Base-by-base conservation (phyloP, 2,113 vertebrate species). In the Ptychochromis oligacanthus region DNA sequence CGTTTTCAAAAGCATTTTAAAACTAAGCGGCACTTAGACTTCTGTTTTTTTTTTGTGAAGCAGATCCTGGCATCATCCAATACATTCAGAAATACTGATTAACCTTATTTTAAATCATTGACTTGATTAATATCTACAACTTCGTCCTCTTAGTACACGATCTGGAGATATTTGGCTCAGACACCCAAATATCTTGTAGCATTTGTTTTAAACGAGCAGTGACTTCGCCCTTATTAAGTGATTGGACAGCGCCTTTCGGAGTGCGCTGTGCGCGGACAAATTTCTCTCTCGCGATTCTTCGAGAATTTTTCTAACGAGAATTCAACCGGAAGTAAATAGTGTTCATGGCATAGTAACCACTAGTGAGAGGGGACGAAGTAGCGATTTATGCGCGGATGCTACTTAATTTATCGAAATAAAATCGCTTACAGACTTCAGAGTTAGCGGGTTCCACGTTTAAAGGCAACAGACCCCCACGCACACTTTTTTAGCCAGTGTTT, bases 261-360 rank as follows among this genome's bases (percentile, higher is more conserved):
- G 6, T 46, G 12, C 12, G 43, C 43, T 4, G 13, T 46, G 4
- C 34, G 1, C 10, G 13, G 28, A 20, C 40, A 64, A 12, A 31
- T 61, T 13, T 18, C 2, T 0, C 7, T 90, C 87, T 90, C 93
- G 91, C 91, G 93, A 77, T 85, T 10, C 18, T 75, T 80, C 70
- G 36, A 18, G 40, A 76, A 24, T 34, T 14, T 17, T 80, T 8
- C 0, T 2, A 60, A 90, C 89, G 91, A 65, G 84, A 92, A 20
- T 22, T 83, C 18, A 55, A 81, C 38, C 91, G 94, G 92, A 93
- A 95, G 93, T 95, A 95, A 95, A 95, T 94, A 94, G 28, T 93
- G 82, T 43, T 61, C 52, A 84, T 82, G 87, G 89, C 85, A 88
- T 77, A 84, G 82, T 86, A 85, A 31, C 43, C 43, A 87, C 80